Evolutionary conservation across 2,113 vertebrate species (phyloP), one percentile per base, ranked within the genome.

Genomic region (Halichoerus grypus): DNA sequence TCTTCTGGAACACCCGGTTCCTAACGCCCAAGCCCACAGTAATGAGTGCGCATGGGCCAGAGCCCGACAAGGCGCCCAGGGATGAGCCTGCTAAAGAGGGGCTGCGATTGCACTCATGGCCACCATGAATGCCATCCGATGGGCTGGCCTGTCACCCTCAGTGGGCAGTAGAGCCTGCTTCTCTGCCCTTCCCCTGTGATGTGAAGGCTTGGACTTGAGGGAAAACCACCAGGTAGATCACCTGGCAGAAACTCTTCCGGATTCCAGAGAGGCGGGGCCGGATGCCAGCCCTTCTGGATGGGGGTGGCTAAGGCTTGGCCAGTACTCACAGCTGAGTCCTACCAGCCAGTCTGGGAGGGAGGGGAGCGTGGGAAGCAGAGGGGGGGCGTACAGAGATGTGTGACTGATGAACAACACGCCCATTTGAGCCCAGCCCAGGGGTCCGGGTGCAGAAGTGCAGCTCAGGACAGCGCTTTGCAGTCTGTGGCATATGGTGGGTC

Each of bases 391-490:
- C 79, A 4, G 65, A 87, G 76, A 63, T 1, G 1, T 0, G 14
- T 74, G 71, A 28, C 61, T 15, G 16, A 33, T 1, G 14, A 14
- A 3, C 8, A 18, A 0, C 31, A 33, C 0, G 7, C 21, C n/a
- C 1, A 1, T 33, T 12, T 0, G 3, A 55, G 79, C 39, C 65
- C 22, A 55, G 74, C 80, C 69, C 22, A 14, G 49, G 76, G 2
- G 3, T 14, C 12, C 0, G 3, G 39, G 19, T 3, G 3, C 18
- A 6, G 46, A 49, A 39, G 5, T 31, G 39, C 63, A 88, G 86
- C 82, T 31, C 5, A 2, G 67, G 67, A 33, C 3, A 1, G 39
- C 12, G 1, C 31, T 46, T 53, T 9, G 11, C 51, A 4, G 0
- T 4, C 85, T 28, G 28, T 6, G 36, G 85, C 89, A 84, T 11